Percentiles rank a stretch among this genome's conserved stretches.
Evolutionary conservation across 2,888 invertebrate species (phyloP).

Genomic region (Sarcophaga carnaria): DNA sequence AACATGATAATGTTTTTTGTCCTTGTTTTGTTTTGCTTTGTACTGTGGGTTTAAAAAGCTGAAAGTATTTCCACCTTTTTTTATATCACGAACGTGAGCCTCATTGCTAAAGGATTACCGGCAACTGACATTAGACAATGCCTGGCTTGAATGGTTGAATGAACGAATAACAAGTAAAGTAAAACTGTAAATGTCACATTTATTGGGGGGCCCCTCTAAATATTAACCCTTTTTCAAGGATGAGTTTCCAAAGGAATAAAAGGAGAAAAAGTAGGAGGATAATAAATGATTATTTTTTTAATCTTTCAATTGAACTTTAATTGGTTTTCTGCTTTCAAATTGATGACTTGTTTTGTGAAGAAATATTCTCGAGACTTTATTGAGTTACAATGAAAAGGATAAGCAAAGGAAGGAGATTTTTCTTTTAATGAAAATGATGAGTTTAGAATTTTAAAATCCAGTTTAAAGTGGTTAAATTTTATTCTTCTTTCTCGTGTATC

Average conservation of each 20-base stretch:
- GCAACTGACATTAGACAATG: conserved; percentile 6
- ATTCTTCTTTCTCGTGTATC: not conserved
- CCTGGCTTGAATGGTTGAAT: not conserved
- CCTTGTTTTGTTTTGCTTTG: not conserved
- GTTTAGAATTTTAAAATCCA: not conserved
- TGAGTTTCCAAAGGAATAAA: conserved; percentile 4
- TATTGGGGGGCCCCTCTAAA: not conserved
- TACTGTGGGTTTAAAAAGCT: not conserved
- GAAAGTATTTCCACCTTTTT: conserved; percentile 7
- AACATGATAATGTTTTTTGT: not conserved
- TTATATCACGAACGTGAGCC: conserved; percentile 25
- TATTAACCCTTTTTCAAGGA: conserved; percentile 27
- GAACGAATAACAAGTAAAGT: not conserved
- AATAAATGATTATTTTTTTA: conserved; percentile 42
- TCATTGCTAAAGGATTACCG: conserved; percentile 32
- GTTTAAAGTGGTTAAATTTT: not conserved
- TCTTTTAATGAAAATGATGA: not conserved
- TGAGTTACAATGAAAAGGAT: too few species aligned
- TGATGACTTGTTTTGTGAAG: not conserved
- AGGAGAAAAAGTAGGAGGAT: not conserved
- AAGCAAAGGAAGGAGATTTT: not conserved
- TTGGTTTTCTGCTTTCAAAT: conserved; percentile 36
- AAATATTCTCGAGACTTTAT: not conserved
- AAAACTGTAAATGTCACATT: conserved; percentile 17
- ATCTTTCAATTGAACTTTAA: conserved; percentile 60